These are phyloP conservation scores for Zaprionus gabonicus DNA, from an alignment of 1,140 invertebrate genomes.

Conservation along the genomic window DNA sequence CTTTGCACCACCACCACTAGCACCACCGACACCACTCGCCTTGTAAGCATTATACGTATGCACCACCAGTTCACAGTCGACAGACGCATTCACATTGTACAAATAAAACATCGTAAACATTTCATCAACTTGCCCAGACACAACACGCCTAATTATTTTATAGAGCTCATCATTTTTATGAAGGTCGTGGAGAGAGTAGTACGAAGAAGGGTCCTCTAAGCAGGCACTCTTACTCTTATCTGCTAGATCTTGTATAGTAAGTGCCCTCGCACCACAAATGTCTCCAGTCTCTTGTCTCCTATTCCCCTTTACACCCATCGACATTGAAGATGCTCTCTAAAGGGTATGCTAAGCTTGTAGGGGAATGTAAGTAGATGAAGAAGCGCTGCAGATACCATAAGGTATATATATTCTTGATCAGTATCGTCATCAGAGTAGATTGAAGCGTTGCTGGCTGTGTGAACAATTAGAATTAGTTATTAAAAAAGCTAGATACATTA, in stretches of 20 bases:
- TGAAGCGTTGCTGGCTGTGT: not conserved
- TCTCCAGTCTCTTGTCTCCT: not conserved
- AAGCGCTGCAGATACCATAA: too few relatives aligned
- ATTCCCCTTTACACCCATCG: not conserved
- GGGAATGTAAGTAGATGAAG: too few relatives aligned
- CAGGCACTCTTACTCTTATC: slow-evolving; percentile 11
- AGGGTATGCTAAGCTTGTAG: not conserved
- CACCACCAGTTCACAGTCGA: slow-evolving; percentile 15
- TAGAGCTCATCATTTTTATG: slow-evolving; percentile 69
- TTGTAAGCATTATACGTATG: slow-evolving; percentile 2
- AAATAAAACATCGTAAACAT: slow-evolving; percentile 38
- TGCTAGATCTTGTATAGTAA: slow-evolving; percentile 37
- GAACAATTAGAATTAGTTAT: not conserved
- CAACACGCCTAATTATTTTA: slow-evolving; percentile 70
- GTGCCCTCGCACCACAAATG: not conserved
- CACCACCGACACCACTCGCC: slow-evolving; percentile 12
- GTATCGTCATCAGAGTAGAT: too few relatives aligned
- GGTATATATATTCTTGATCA: too few relatives aligned
- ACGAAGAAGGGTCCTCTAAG: not conserved
- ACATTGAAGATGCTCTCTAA: not conserved
- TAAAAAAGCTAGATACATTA: not conserved
- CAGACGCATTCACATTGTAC: slow-evolving; percentile 37
- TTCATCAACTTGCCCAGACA: slow-evolving; percentile 39
- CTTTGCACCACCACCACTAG: slow-evolving; percentile 47
- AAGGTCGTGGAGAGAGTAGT: not conserved